Base-by-base conservation (phyloP, 2,113 vertebrate genomes). In the Baryphthengus martii region DNA sequence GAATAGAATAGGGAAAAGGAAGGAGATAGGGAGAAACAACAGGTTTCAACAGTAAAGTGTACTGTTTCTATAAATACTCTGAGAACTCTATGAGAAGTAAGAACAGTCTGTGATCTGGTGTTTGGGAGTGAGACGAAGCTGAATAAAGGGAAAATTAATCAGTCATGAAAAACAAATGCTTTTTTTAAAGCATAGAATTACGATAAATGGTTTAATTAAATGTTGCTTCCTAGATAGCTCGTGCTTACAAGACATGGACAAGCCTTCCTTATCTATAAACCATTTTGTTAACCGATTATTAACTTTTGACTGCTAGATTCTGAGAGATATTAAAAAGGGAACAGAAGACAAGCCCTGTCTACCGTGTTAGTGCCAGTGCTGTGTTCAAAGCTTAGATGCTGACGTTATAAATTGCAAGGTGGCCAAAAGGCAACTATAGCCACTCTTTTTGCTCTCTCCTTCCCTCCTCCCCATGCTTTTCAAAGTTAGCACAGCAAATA, bases 111-210 rank as follows among this genome's bases (percentile, higher is more conserved):
- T 90, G 56, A 56, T 63, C 45, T 76, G 17, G 45, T 65, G 35
- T 59, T 39, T 18, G 1, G 44, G 66, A 90, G 42, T 49, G 29
- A 81, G 56, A 71, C 1, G 2, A 44, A 80, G 45, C 25, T 47
- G 80, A 74, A 92, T 68, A 93, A 92, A 82, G 13, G 68, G 31
- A 50, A 81, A 77, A 91, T 55, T 66, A 92, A 81, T 92, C 55
- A 74, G 28, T 90, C 42, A 9, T 81, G 75, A 29, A 71, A 94
- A 96, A 52, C 24, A 77, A 92, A 70, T 78, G 5, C 66, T 93
- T 85, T 62, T 82, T 79, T 95, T 58, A 85, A 76, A 92, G 39
- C 19, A 58, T 5, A 67, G 29, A 65, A 52, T 53, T 61, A n/a
- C n/a, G 75, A 78, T 73, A 65, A 83, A 77, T 73, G 23, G 53